Evolutionary conservation across 2,888 invertebrate species (phyloP), one percentile per base, ranked within the genome.

Genomic region (Drosophila multiciliata): DNA sequence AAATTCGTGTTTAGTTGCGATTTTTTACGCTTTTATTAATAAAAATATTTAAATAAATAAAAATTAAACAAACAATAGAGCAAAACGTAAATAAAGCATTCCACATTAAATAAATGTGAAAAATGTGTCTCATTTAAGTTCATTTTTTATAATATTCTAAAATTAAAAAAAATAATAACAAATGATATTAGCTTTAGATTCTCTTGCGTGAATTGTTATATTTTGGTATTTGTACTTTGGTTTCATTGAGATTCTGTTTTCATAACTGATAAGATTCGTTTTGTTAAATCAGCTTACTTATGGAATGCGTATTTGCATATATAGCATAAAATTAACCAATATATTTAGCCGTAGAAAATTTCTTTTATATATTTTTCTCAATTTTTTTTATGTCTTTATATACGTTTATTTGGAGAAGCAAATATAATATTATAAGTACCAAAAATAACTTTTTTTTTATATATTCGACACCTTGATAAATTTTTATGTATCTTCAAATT

Each of bases 31-130:
- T 66, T 84, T 87, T 83, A 83, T 86, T 87, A 58, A 68, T 50
- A 63, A 67, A 75, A 60, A 59, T 62, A 68, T 72, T 83, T 53
- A 76, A 83, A 69, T 73, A 75, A 77, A 87, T 66, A 62, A 78
- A 78, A 82, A 78, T 71, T 80, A 75, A 85, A 88, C 72, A 87
- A 88, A 85, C 82, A 75, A 84, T 82, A 84, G 64, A 72, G 75
- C 72, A 73, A 75, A 87, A 71, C 36, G 61, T 86, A 87, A 87
- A 81, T 81, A 79, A 85, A 82, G 63, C 65, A 59, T 74, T 74
- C 61, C 80, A 83, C 83, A 65, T 52, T 35, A 66, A 68, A 70
- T 63, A 65, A 68, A 59, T 58, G 73, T 67, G 72, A 69, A 75
- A 65, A 54, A 68, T 54, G 69, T 66, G 57, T 63, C 66, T 35